These are phyloP conservation scores for Theonella swinhoei DNA, from an alignment of 37 sponge, comb jelly and placozoan species.

Conservation along the genomic window DNA sequence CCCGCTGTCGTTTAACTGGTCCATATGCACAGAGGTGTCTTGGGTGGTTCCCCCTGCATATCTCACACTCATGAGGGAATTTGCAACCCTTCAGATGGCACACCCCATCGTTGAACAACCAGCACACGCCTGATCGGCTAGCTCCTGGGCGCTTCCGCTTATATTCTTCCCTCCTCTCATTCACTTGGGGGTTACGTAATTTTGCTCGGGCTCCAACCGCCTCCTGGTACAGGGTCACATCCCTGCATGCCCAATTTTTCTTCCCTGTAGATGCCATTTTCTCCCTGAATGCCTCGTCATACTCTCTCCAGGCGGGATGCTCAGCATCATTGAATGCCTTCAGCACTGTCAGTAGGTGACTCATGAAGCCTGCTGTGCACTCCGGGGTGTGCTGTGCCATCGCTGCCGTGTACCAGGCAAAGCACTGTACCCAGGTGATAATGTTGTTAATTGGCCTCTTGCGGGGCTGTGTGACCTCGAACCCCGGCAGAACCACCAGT, in stretches of 20 bases:
- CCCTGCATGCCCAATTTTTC: constrained; percentile 5
- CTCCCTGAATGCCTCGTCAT: constrained; percentile 8
- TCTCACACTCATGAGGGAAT: constrained; percentile 8
- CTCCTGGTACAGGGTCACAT: constrained; percentile 20
- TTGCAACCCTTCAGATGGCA: neutral
- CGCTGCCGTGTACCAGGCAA: neutral
- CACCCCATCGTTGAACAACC: neutral
- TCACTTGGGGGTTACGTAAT: neutral
- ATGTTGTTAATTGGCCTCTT: neutral
- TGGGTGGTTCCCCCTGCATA: neutral
- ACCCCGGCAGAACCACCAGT: constrained; percentile 15
- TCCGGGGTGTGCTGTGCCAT: constrained; percentile 3
- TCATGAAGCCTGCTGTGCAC: constrained; percentile 9
- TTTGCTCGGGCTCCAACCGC: neutral
- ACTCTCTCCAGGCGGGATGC: neutral
- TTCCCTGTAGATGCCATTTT: constrained; percentile 16
- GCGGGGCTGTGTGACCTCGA: neutral
- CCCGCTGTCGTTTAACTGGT: neutral
- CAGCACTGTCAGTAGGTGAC: constrained; percentile 10
- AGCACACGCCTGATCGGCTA: neutral
- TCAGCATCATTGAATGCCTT: constrained; percentile 13
- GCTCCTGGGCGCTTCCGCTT: neutral
- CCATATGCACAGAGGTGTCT: neutral
- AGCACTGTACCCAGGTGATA: constrained; percentile 7
- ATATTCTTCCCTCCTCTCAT: neutral